A percentile compares a stretch with the other conserved stretches of the same genome.
phyloP scores from a whole-genome alignment of 2,888 invertebrate genomes.

The Drosophila stalkeri region DNA sequence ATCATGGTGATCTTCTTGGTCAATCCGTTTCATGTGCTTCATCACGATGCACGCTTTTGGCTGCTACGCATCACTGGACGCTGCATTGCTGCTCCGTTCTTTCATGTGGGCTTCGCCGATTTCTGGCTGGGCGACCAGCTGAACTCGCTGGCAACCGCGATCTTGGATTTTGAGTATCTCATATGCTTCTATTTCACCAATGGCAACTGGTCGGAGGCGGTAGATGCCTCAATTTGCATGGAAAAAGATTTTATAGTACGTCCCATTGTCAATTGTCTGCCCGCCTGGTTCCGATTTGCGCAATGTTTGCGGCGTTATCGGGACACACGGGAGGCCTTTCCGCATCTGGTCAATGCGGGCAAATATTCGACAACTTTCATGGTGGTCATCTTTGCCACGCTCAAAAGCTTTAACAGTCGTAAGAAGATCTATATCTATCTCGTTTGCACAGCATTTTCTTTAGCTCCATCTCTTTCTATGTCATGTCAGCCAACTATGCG shows the following conservation, averaged over 20 bases:
- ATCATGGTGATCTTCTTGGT: constrained; percentile 94
- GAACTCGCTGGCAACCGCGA: constrained; percentile 95
- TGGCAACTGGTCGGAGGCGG: constrained; percentile 88
- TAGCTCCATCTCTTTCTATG: constrained; percentile 8
- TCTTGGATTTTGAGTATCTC: constrained; percentile 97
- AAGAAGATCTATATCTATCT: constrained; percentile 66
- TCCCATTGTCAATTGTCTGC: constrained; percentile 95
- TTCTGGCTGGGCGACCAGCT: constrained; percentile 99
- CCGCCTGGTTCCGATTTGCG: constrained; percentile 99
- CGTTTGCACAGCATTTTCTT: background rate
- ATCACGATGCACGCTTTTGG: constrained; percentile 98
- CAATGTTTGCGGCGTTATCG: constrained; percentile 98
- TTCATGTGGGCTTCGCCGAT: constrained; percentile 97
- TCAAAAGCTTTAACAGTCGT: constrained; percentile 89
- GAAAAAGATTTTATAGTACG: constrained; percentile 91
- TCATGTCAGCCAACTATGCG: constrained; percentile 86
- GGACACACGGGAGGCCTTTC: constrained; percentile 96
- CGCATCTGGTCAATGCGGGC: constrained; percentile 98
- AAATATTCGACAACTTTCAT: constrained; percentile 99
- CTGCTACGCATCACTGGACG: constrained; percentile 93
- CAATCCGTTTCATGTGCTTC: constrained; percentile 96
- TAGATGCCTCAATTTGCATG: constrained; percentile 88
- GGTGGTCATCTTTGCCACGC: constrained; percentile 93
- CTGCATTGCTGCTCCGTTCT: constrained; percentile 95
- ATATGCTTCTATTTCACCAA: constrained; percentile 95